phyloP scores from a whole-genome alignment of 2,113 vertebrate genomes.

The Rhinogobius similis region DNA sequence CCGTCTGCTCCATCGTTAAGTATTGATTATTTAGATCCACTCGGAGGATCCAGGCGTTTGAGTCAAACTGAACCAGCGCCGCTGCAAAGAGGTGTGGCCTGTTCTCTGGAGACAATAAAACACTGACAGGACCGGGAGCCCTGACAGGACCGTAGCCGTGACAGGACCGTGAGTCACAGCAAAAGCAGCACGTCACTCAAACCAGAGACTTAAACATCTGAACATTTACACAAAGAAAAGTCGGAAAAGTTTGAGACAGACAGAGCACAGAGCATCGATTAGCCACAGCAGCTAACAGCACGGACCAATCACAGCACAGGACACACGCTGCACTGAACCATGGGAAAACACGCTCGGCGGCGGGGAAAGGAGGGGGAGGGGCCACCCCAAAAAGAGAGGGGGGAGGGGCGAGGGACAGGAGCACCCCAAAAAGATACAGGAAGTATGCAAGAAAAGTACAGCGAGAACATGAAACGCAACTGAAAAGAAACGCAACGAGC shows the following conservation, averaged over 20 bases:
- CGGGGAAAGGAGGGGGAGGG: conserved; percentile 35
- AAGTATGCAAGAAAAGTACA: not conserved
- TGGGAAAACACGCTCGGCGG: conserved; percentile 51
- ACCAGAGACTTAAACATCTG: not conserved
- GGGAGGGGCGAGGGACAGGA: conserved; percentile 27
- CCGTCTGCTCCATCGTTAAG: too few species aligned
- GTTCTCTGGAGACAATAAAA: too few species aligned
- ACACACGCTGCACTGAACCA: conserved; percentile 69
- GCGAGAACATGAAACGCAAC: not conserved
- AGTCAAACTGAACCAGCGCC: too few species aligned
- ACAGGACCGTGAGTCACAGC: not conserved
- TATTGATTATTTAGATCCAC: too few species aligned
- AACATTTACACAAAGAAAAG: conserved; percentile 7
- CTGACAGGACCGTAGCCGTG: too few species aligned
- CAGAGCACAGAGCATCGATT: conserved; percentile 1
- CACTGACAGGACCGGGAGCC: too few species aligned
- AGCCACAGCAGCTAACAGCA: conserved; percentile 71
- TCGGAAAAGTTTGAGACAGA: not conserved
- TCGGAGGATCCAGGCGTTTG: too few species aligned
- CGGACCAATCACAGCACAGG: conserved; percentile 70
- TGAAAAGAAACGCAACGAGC: conserved; percentile 27
- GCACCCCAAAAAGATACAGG: conserved; percentile 42
- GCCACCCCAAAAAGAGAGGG: too few species aligned
- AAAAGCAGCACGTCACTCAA: not conserved
- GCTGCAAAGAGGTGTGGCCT: too few species aligned